Evolutionary conservation across 2,888 invertebrate genomes (phyloP).

Genomic region (Trachelus stipa): DNA sequence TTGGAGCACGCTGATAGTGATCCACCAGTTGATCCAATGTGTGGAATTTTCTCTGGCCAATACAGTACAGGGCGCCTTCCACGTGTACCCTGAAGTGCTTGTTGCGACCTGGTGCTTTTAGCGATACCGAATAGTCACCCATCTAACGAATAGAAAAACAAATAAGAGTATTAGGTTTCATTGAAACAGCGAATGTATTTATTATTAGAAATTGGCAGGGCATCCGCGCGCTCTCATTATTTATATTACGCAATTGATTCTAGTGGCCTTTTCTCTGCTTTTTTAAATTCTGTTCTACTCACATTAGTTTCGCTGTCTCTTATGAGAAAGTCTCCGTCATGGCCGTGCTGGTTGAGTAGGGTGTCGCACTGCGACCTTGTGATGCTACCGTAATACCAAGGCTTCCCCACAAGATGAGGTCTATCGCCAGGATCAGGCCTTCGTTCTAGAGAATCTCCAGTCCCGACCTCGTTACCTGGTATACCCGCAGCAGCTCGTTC

Average conservation of each 20-base stretch:
- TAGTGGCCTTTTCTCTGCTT: neutral
- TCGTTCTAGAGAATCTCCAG: slow-evolving; percentile 69
- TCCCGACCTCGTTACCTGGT: slow-evolving; percentile 53
- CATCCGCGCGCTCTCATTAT: neutral
- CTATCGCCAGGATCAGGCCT: slow-evolving; percentile 71
- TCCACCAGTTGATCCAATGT: slow-evolving; percentile 96
- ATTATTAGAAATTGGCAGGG: neutral
- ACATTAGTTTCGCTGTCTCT: slow-evolving; percentile 99
- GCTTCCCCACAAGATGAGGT: slow-evolving; percentile 82
- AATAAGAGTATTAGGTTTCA: neutral
- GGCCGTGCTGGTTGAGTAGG: slow-evolving; percentile 93
- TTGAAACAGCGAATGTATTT: neutral
- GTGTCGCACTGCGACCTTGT: slow-evolving; percentile 96
- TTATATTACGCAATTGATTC: neutral
- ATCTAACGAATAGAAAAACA: slow-evolving; percentile 74
- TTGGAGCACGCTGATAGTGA: slow-evolving; percentile 98
- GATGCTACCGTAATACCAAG: slow-evolving; percentile 98
- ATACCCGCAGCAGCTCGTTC: slow-evolving; percentile 62
- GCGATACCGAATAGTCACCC: slow-evolving; percentile 97
- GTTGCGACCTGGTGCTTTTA: slow-evolving; percentile 97
- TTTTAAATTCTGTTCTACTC: slow-evolving; percentile 65
- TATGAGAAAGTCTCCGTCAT: slow-evolving; percentile 98
- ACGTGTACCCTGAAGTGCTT: slow-evolving; percentile 99
- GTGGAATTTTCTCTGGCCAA: slow-evolving; percentile 98
- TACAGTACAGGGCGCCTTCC: slow-evolving; percentile 91